Evolutionary conservation across 92 coral and sea anemone species (phyloP), one percentile per base, ranked within the genome.

Genomic region (Isaurus tuberculatus): DNA sequence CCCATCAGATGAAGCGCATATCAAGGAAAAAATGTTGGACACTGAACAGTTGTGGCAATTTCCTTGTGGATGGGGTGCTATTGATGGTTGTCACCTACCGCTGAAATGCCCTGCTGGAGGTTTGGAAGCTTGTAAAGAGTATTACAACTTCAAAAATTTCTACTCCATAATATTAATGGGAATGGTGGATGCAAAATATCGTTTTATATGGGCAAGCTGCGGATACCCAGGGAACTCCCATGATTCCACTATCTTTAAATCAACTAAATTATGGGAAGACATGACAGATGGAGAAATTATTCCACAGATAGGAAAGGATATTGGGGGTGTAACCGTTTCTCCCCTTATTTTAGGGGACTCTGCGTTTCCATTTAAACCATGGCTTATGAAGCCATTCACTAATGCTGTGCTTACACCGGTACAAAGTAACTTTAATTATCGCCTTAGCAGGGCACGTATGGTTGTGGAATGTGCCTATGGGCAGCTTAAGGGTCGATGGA

Each of bases 401-500:
- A 74, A 85, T 66, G 89, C 89, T 79, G 81, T 49, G 25, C 89
- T 85, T 51, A 84, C 92, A 84, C 88, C 83, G 30, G 75, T 64
- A 85, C 88, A 69, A 32, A 79, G 75, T 28, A 65, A 86, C 49
- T 86, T 86, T 51, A 86, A 86, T 29, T 86, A 79, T 17, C 85
- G 89, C 31, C 78, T 86, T 22, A 68, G 85, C 28, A 73, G 85
- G 57, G 89, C 89, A 65, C 73, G 85, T 14, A 86, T 86, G 80
- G 89, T 86, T 16, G 78, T 83, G 43, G 89, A 89, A 68, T 89
- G 89, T 33, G 92, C 92, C 32, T 89, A 85, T 74, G 89, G 89
- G 43, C 92, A 85, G 73, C 84, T 89, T 11, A 89, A 89, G 82
- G 89, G 92, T 27, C 82, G 89, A 70, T 89, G 92, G 87, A 72